Conservation (phyloP, 2,113 vertebrate species). For the Apodemus speciosus region DNA sequence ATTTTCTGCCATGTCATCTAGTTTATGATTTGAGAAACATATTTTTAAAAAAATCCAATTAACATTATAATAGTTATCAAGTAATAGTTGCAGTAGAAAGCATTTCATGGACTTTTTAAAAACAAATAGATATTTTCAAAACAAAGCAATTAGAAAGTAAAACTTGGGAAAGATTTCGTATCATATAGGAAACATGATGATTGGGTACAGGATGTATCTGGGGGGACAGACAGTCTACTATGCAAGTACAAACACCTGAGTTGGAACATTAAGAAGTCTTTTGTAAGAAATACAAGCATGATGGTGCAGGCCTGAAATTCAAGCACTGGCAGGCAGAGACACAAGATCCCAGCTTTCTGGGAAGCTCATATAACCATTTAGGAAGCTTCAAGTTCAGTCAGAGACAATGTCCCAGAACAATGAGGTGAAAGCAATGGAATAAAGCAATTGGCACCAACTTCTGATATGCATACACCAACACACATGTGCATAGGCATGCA, state of each 20-base stretch:
- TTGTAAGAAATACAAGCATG: background rate
- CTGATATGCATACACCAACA: background rate
- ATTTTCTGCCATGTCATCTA: background rate
- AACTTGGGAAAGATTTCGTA: background rate
- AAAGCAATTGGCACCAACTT: background rate
- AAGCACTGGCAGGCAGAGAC: background rate
- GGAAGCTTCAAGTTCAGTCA: background rate
- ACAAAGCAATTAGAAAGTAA: slow-evolving; percentile 16
- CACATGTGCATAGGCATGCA: too few species aligned
- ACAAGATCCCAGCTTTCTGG: background rate
- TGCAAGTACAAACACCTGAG: background rate
- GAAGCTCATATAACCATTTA: background rate
- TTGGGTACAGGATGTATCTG: background rate
- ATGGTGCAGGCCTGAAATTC: background rate
- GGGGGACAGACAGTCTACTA: background rate
- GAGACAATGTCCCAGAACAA: background rate
- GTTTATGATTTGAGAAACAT: background rate
- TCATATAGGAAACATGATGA: background rate
- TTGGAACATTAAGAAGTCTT: background rate
- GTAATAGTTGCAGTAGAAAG: background rate
- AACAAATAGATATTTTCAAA: slow-evolving; percentile 24
- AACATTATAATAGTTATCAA: background rate
- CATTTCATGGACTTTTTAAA: background rate
- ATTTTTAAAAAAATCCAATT: slow-evolving; percentile 31
- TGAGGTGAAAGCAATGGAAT: background rate